phyloP scores from a whole-genome alignment of 1,140 invertebrate genomes.

The Lasaia peninsularis region DNA sequence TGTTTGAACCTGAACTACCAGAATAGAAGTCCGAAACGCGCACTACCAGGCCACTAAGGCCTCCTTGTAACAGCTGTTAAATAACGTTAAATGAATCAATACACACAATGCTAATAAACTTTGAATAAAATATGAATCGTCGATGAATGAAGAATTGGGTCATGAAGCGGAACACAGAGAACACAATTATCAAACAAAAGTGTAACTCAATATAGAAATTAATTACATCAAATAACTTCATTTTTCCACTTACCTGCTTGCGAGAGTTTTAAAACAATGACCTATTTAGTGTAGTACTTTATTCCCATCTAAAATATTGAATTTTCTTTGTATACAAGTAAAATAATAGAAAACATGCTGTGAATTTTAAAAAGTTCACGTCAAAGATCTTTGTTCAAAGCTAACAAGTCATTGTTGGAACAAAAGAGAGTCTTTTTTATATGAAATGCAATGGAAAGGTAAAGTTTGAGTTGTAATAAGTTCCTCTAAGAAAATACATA shows the following conservation, averaged over 20 bases:
- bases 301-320: conserved; percentile 46
- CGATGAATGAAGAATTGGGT: background rate
- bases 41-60: no score
- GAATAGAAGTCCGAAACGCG: no score
- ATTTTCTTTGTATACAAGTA: conserved; percentile 35
- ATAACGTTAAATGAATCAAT: no score
- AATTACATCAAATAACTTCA: background rate
- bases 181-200: background rate
- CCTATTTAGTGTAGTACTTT: conserved; percentile 29
- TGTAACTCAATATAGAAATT: background rate
- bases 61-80: no score
- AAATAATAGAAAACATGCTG: conserved; percentile 55
- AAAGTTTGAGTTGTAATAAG: conserved; percentile 3
- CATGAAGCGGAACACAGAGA: no score
- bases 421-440: conserved; percentile 12
- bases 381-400: conserved; percentile 38
- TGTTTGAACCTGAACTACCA: no score
- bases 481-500: conserved; percentile 5
- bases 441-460: conserved; percentile 4
- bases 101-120: background rate
- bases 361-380: conserved; percentile 53
- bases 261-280: conserved; percentile 26
- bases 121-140: background rate
- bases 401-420: conserved; percentile 33
- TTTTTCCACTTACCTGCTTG: conserved; percentile 19